Base-by-base conservation (phyloP, 1,140 invertebrate genomes). In the Cyclina sinensis region DNA sequence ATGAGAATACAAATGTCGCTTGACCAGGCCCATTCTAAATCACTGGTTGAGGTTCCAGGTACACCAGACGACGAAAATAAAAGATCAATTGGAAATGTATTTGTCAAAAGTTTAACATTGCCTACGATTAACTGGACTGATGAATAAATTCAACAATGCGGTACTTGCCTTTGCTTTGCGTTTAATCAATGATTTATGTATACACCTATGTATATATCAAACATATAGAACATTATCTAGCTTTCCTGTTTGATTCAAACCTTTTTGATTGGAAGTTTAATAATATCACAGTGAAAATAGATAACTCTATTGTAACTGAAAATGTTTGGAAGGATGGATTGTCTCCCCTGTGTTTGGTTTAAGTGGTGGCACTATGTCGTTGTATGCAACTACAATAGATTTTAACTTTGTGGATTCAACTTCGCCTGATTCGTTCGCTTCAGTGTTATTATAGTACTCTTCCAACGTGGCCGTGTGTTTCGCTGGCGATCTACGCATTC, bases 51-150 rank as follows among this genome's bases (percentile, higher is more conserved):
- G n/a, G 65, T 88, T 24, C 86, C 86, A 11, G 86, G 79, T 12
- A 88, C 86, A 30, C 86, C 86, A 21, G 86, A 88, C n/a, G 86
- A 88, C 14, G 86, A 88, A 48, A 57, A 88, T 37, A 59, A 21
- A 57, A 62, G 86, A 16, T 82, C 59, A 35, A 39, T 88, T 3
- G 86, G 86, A 76, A 76, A 88, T 81, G 14, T 88, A 9, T 82
- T 74, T 48, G 65, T 88, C 7, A 43, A 62, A 57, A 88, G 86
- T 76, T 62, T 88, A 27, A 88, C 86, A 14, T 54, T 88, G 48
- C 78, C 86, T 18, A 16, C 80, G n/a, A 43, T 88, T 30, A 80
- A 80, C 74, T 87, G 51, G 74, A 59, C 65, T 37, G 39, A 18
- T 24, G 27, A 27, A 5, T 27, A 74, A 37, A 1, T 27, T 73